These are phyloP conservation scores for Sus scrofa DNA, from an alignment of 2,113 vertebrate species.

Conservation along the genomic window T2T-Sscrofa CM000820.6:909501-910000, in stretches of 20 bases:
- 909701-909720: neutral
- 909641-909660: slow-evolving; percentile 4
- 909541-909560: neutral
- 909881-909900: neutral
- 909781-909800: neutral
- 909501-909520: neutral
- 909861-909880: neutral
- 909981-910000: neutral
- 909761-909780: neutral
- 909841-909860: neutral
- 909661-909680: neutral
- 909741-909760: neutral
- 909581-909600: neutral
- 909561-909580: neutral
- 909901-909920: neutral
- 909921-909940: slow-evolving; percentile 11
- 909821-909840: slow-evolving; percentile 10
- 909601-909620: neutral
- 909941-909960: neutral
- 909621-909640: slow-evolving; percentile 31
- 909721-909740: slow-evolving; percentile 46
- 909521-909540: neutral
- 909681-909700: slow-evolving; percentile 42
- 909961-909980: neutral
- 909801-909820: neutral